Evolutionary conservation across 2,888 invertebrate genomes (phyloP).

Genomic region (Melipona bicolor): DNA sequence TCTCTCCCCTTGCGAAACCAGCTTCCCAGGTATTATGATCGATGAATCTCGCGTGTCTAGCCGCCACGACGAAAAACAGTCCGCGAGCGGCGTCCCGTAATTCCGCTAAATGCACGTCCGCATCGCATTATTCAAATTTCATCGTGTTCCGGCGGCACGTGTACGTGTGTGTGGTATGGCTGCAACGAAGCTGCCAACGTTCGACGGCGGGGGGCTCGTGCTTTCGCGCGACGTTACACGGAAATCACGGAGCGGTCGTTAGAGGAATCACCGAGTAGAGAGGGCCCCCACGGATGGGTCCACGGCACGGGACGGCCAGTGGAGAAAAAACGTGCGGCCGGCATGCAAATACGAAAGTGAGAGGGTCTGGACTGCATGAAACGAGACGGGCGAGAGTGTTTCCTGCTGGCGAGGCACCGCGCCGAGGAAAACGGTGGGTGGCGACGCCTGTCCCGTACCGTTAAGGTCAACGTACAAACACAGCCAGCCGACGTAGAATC

Average conservation of each 20-base stretch:
- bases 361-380: constrained; percentile 75
- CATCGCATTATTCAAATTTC: constrained; percentile 56
- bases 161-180: background rate
- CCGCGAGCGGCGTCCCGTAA: constrained; percentile 26
- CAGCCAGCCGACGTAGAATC: constrained; percentile 32
- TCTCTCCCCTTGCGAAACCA: background rate
- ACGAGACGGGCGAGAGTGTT: constrained; percentile 76
- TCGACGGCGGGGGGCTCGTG: constrained; percentile 33
- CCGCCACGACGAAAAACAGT: background rate
- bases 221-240: constrained; percentile 10
- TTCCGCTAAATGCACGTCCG: constrained; percentile 44
- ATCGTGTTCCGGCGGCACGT: background rate
- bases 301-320: constrained; percentile 51
- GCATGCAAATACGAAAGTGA: constrained; percentile 81
- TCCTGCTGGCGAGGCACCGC: constrained; percentile 58
- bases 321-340: constrained; percentile 56
- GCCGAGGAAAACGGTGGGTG: constrained; percentile 75
- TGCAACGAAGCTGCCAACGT: too few species aligned
- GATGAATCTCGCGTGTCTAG: constrained; percentile 39
- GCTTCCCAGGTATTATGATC: constrained; percentile 24
- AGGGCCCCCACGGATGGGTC: background rate
- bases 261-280: background rate
- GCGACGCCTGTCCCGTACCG: constrained; percentile 78
- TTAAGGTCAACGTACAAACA: constrained; percentile 81
- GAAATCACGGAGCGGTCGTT: background rate